Conservation (phyloP, 2,888 invertebrate genomes). For the Leptothorax acervorum region DNA sequence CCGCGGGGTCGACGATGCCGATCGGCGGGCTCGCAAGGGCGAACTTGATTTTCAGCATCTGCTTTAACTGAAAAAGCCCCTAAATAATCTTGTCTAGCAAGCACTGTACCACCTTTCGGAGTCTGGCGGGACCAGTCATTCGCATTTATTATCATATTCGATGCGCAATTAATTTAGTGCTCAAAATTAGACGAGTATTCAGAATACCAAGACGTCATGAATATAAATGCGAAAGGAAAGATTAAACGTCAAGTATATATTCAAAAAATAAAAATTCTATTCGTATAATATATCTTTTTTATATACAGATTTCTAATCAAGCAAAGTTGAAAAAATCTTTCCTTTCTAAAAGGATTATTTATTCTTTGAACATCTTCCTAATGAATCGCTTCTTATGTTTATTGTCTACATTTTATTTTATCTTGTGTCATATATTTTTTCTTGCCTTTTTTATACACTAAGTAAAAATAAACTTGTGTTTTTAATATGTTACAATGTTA, state of each 20-base stretch:
- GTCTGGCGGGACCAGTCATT: background rate
- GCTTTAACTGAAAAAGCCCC: constrained; percentile 70
- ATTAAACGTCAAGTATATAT: background rate
- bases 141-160: background rate
- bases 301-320: background rate
- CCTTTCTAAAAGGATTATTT: background rate
- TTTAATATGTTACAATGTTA: too few relatives aligned
- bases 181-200: background rate
- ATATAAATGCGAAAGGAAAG: background rate
- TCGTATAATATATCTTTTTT: background rate
- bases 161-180: background rate
- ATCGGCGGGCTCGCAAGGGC: constrained; percentile 71
- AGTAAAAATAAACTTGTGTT: background rate
- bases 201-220: background rate
- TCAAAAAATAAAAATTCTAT: background rate
- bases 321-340: background rate
- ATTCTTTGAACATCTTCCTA: background rate
- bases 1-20: constrained; percentile 73
- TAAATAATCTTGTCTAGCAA: constrained; percentile 27
- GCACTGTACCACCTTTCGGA: constrained; percentile 18
- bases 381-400: background rate
- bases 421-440: background rate
- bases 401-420: constrained; percentile 11
- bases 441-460: background rate
- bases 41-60: constrained; percentile 82